phyloP scores from a whole-genome alignment of 2,113 vertebrate genomes.

The Rafetus swinhoei region DNA sequence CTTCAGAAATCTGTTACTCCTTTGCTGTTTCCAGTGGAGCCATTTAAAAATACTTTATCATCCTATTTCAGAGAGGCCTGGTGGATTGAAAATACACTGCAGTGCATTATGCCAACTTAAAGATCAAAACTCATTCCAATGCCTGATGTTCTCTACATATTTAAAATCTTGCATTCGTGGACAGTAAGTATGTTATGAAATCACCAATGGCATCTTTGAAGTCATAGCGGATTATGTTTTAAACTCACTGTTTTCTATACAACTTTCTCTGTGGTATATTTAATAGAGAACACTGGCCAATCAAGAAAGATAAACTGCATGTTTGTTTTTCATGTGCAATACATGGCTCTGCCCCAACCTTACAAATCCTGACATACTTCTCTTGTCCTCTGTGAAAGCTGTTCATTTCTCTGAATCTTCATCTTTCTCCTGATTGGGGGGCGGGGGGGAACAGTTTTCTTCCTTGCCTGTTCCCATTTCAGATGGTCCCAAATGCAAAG shows the following conservation, averaged over 20 bases:
- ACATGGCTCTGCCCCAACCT: neutral
- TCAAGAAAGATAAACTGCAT: neutral
- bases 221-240: neutral
- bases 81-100: neutral
- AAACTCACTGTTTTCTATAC: neutral
- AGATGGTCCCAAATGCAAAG: neutral
- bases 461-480: neutral
- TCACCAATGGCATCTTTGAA: neutral
- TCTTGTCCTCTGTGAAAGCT: neutral
- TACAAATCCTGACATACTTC: neutral
- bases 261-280: neutral
- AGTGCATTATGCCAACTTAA: neutral
- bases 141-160: fast-evolving
- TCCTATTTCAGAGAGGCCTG: neutral
- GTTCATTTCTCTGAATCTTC: constrained; percentile 1
- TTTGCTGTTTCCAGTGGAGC: neutral
- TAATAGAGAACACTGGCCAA: neutral
- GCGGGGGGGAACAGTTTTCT: fast-evolving
- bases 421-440: neutral
- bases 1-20: neutral
- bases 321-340: neutral
- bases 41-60: neutral
- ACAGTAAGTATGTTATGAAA: neutral
- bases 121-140: neutral
- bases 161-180: neutral